These are phyloP conservation scores for Melieria picta DNA, from an alignment of 2,888 invertebrate species.

Conservation along the genomic window DNA sequence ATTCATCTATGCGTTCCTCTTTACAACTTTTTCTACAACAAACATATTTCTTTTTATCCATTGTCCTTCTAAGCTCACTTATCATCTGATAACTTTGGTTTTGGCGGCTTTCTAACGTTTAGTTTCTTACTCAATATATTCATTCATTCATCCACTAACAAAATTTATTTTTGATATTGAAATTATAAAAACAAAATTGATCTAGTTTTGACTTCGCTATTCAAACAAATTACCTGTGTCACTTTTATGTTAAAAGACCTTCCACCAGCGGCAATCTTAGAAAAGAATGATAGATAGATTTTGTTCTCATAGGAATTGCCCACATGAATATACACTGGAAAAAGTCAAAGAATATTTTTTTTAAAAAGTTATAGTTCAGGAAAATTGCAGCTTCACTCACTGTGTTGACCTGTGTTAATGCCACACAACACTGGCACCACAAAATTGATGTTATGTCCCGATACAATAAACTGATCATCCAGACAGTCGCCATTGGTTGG, in stretches of 20 bases:
- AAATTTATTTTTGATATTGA: too few species aligned
- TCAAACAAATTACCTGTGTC: conserved; percentile 64
- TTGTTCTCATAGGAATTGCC: conserved; percentile 71
- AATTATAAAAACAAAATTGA: too few species aligned
- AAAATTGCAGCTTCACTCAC: conserved; percentile 65
- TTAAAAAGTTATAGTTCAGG: neutral
- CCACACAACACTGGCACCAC: conserved; percentile 79
- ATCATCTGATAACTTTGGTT: too few species aligned
- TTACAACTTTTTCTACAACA: too few species aligned
- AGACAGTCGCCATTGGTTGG: conserved; percentile 77
- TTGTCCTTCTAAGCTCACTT: too few species aligned
- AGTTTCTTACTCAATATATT: too few species aligned
- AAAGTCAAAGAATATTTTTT: neutral
- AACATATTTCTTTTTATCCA: too few species aligned
- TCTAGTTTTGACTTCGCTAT: neutral
- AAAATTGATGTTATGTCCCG: conserved; percentile 77
- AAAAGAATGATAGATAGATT: conserved; percentile 74
- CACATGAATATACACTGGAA: conserved; percentile 77
- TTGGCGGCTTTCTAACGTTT: too few species aligned
- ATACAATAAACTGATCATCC: conserved; percentile 76
- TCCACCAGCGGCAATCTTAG: conserved; percentile 67
- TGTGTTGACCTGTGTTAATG: conserved; percentile 79
- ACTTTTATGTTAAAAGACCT: conserved; percentile 75
- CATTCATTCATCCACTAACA: too few species aligned
- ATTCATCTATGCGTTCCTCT: too few species aligned